Base-by-base conservation (phyloP, 2,113 vertebrate genomes). In the Hypanus sabinus region DNA sequence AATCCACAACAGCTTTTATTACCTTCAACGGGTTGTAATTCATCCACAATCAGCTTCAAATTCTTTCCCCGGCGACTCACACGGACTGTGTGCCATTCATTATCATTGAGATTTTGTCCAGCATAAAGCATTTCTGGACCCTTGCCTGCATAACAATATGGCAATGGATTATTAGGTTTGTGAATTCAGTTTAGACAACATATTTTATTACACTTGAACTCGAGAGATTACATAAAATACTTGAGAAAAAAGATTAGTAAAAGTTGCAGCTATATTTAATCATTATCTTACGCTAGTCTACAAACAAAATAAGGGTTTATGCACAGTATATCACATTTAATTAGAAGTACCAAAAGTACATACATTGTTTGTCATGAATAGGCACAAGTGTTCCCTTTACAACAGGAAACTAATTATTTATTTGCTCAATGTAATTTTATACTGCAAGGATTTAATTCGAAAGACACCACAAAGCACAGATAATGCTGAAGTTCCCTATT, bases 51-150 rank as follows among this genome's bases (percentile, higher is more conserved):
- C 96, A 99, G 97, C 97, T 98, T 98, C 97, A 99, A 97, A 96
- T 97, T 98, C 97, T 98, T 99, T 96, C 99, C 99, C 96, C 99
- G 97, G 94, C 99, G 98, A 96, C 98, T 98, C 96, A 99, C 99
- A 95, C 98, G 98, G 36, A 99, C 98, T 30, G 99, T 99, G 97
- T 99, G 99, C 99, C 99, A 99, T 95, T 99, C 98, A 95, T 99
- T 99, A 97, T 99, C 98, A 96, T 99, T 99, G 97, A 99, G 97
- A 97, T 98, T 99, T 97, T 99, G 98, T 97, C 98, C 99, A 87
- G 98, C 98, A 97, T 99, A 99, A 96, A 99, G 98, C 94, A 98
- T 99, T 96, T 99, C 98, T 95, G 99, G 99, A 96, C 99, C 99
- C 97, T 99, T 99, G 97, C 98, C 99, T 99, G 98, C 96, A 60